Percentiles rank a stretch among this genome's conserved stretches.
Evolutionary conservation across 2,797 vertebrate species (phyloP).

Genomic region (Tragopan temminckii): DNA sequence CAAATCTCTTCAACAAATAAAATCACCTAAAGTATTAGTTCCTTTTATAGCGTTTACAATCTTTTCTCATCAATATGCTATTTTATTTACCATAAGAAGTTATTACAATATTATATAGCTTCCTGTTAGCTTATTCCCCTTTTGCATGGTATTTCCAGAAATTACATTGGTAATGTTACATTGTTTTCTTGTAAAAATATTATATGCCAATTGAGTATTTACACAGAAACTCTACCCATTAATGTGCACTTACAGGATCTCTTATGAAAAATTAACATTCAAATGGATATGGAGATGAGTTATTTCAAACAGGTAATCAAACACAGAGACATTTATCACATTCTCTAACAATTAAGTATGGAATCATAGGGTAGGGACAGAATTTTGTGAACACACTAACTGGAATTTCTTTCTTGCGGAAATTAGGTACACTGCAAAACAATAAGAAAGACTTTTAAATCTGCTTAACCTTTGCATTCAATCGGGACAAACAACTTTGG

Average conservation of each 20-base stretch:
- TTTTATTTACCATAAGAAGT: neutral
- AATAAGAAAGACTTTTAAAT: neutral
- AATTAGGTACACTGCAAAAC: neutral
- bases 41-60: neutral
- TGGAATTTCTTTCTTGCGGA: neutral
- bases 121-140: neutral
- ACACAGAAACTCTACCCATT: neutral
- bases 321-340: neutral
- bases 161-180: neutral
- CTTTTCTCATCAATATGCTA: neutral
- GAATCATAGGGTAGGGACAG: neutral
- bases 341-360: neutral
- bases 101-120: neutral
- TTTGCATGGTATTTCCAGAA: neutral
- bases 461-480: neutral
- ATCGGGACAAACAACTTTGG: neutral
- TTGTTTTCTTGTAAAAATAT: neutral
- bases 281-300: neutral
- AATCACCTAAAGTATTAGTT: neutral
- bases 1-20: neutral
- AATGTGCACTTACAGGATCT: neutral
- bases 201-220: neutral
- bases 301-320: neutral
- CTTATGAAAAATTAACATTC: neutral
- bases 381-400: neutral